Conservation (phyloP, 2,113 vertebrate species). For the Stictonetta naevosa region DNA sequence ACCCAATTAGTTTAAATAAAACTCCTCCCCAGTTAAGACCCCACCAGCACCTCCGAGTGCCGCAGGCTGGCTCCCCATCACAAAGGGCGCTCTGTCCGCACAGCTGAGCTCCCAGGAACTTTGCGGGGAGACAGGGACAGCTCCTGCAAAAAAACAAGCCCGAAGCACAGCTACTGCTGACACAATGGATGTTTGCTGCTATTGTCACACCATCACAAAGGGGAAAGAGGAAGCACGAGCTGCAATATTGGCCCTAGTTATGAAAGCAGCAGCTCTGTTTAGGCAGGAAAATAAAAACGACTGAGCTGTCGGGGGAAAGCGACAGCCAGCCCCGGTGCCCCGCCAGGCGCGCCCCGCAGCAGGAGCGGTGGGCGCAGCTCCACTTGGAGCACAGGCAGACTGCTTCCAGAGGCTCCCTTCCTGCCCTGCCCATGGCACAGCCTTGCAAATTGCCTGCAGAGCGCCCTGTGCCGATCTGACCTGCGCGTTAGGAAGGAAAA, state of each 20-base stretch:
- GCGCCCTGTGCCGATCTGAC: accelerated
- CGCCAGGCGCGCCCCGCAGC: neutral
- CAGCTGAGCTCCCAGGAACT: neutral
- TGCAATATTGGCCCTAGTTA: conserved; percentile 16
- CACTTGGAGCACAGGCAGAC: too few relatives aligned
- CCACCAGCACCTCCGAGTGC: accelerated
- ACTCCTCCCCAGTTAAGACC: neutral
- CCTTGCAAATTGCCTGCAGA: neutral
- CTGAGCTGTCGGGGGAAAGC: neutral
- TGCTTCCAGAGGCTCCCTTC: neutral
- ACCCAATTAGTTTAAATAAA: neutral
- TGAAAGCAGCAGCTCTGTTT: conserved; percentile 40
- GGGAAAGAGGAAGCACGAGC: conserved; percentile 42
- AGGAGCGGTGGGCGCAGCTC: neutral
- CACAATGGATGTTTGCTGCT: conserved; percentile 54
- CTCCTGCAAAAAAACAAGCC: conserved; percentile 11
- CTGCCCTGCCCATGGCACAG: neutral
- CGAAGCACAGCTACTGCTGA: neutral
- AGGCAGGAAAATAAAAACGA: conserved; percentile 32
- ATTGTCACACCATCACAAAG: conserved; percentile 49
- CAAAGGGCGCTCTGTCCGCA: neutral
- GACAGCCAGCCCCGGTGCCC: too few relatives aligned
- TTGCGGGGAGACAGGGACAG: neutral
- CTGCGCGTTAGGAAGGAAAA: neutral
- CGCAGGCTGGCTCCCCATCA: accelerated